Percentiles rank a stretch among this genome's conserved stretches.
Conservation (phyloP, 2,888 invertebrate genomes). For the Meloe dianella region DNA sequence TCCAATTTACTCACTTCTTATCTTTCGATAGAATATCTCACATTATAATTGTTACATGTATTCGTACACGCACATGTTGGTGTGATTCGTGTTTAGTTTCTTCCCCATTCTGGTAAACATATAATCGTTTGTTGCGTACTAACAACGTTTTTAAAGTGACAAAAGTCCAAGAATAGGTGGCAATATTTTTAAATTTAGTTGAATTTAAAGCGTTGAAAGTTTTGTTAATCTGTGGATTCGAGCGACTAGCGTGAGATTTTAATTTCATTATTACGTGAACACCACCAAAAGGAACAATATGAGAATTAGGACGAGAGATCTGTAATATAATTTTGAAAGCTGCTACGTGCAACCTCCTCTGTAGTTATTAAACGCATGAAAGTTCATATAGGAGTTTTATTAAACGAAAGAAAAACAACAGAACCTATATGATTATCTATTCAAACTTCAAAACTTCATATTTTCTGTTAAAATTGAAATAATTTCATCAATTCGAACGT, state of each 20-base stretch:
- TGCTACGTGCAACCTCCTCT: too few species aligned
- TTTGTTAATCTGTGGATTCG: background rate
- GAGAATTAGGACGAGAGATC: background rate
- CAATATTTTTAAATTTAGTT: background rate
- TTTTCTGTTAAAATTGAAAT: background rate
- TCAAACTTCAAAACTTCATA: too few species aligned
- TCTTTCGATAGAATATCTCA: background rate
- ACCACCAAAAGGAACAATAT: background rate
- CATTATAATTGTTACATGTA: background rate
- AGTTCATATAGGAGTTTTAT: too few species aligned
- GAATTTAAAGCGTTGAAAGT: background rate
- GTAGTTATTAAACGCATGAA: too few species aligned
- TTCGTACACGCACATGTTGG: too few species aligned
- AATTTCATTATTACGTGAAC: background rate
- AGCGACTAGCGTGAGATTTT: background rate
- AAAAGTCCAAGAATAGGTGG: background rate
- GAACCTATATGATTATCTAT: too few species aligned
- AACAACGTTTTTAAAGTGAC: too few species aligned
- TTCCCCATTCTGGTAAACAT: too few species aligned
- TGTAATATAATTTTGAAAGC: too few species aligned
- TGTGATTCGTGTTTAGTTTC: too few species aligned
- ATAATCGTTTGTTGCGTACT: too few species aligned
- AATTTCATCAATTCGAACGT: background rate
- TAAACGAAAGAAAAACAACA: too few species aligned
- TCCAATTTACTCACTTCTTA: background rate